These are phyloP conservation scores for Salvelinus namaycush DNA, from an alignment of 2,113 vertebrate species.

Conservation along the genomic window DNA sequence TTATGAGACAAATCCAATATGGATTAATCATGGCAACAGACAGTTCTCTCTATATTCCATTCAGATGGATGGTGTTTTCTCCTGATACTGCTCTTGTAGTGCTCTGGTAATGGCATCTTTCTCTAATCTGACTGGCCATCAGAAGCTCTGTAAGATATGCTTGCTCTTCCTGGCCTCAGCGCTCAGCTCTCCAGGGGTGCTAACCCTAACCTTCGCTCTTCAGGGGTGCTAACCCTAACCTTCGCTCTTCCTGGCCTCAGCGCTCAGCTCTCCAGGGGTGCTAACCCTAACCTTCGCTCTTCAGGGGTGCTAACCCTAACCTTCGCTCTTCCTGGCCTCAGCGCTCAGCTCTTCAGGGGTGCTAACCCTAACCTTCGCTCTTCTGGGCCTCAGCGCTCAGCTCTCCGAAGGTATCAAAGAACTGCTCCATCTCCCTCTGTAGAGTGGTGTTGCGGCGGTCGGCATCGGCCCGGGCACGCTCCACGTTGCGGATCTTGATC, in stretches of 20 bases:
- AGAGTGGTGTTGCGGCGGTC: slow-evolving; percentile 74
- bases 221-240: too few species aligned
- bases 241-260: slow-evolving; percentile 45
- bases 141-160: slow-evolving; percentile 46
- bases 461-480: slow-evolving; percentile 73
- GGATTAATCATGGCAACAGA: background rate
- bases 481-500: slow-evolving; percentile 73
- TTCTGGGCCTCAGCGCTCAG: slow-evolving; percentile 22
- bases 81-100: background rate
- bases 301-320: too few species aligned
- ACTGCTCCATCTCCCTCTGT: slow-evolving; percentile 79
- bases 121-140: slow-evolving; percentile 1
- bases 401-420: slow-evolving; percentile 76
- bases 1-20: background rate
- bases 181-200: too few species aligned
- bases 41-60: background rate
- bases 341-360: too few species aligned
- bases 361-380: too few species aligned
- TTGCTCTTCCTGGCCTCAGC: background rate
- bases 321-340: too few species aligned
- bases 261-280: slow-evolving; percentile 53
- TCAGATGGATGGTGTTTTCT: background rate
- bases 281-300: too few species aligned
- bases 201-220: too few species aligned
- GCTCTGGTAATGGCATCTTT: background rate